Conservation (phyloP, 2,113 vertebrate species). For the Alexandromys fortis region DNA sequence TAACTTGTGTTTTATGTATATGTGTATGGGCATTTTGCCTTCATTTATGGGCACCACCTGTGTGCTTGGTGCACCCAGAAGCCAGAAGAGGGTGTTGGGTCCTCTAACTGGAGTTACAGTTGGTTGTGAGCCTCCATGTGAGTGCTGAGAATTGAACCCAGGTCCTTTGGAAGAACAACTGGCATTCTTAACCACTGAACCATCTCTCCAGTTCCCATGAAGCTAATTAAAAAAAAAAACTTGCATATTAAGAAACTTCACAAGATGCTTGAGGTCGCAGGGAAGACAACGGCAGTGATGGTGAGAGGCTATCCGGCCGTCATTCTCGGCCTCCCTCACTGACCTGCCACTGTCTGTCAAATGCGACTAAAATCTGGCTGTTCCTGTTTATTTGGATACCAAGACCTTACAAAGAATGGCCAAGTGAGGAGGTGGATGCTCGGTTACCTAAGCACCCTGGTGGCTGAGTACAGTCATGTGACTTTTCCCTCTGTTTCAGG, state of each 20-base stretch:
- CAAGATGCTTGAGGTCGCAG: neutral
- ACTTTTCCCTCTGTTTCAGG: neutral
- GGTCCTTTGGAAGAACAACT: neutral
- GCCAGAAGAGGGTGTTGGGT: neutral
- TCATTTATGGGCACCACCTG: neutral
- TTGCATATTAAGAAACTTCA: neutral
- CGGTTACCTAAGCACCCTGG: neutral
- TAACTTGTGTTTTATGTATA: neutral
- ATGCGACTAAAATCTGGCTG: neutral
- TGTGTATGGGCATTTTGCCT: neutral
- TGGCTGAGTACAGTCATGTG: fast-evolving
- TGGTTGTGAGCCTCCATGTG: neutral
- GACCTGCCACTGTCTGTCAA: neutral
- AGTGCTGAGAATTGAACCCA: neutral
- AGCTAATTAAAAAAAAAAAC: neutral
- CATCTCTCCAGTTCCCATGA: neutral
- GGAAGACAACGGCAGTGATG: neutral
- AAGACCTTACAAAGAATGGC: neutral
- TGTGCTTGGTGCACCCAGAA: neutral
- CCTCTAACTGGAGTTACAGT: neutral
- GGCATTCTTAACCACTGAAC: neutral
- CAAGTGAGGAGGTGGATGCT: neutral
- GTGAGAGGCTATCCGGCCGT: neutral
- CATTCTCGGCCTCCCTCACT: too few relatives aligned
- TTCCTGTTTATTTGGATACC: neutral